Evolutionary conservation across 2,888 invertebrate genomes (phyloP), one percentile per base, ranked within the genome.

Genomic region (Trichacis sp.): DNA sequence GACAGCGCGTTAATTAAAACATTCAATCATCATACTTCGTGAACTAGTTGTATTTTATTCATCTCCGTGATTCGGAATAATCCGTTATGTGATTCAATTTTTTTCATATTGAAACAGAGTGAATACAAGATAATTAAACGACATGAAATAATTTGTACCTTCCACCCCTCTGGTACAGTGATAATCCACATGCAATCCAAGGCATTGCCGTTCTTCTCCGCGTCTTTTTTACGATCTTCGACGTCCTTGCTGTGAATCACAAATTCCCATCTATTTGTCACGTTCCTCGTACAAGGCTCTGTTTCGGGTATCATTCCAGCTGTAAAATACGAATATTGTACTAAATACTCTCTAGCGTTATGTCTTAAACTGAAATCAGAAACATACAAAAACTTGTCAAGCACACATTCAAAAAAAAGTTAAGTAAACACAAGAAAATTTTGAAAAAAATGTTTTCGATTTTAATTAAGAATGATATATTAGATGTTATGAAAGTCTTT

Each of bases 171-270:
- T 53, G 86, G 83, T 1, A 92, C 92, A 12, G 86, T 87, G 53
- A 93, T 90, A 59, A 88, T 86, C 93, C 93, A 93, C 80, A 92
- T 89, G 81, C 93, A 93, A 78, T 93, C 93, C 46, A 93, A 83
- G 0, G 91, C 87, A 56, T 89, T 84, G 57, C 87, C 86, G 73
- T 89, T 86, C 49, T 85, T 83, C 56, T 83, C 85, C 8, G 88
- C 87, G 68, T 87, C 86, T 54, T 86, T 85, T 58, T 86, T 82
- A 14, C 87, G 86, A 9, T 88, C 88, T 51, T 83, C 70, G 62
- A 92, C 88, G 75, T 91, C 88, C 12, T 84, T 80, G 59, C 87
- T 87, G 66, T 87, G 86, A 63, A 91, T 87, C 71, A 86, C 82
- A 29, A 89, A 90, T 72, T 91, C 76, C 52, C 55, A 52, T 29